A percentile compares a stretch with the other conserved stretches of the same genome.
Conservation (phyloP, 2,888 invertebrate species). For the Orthosia incerta region DNA sequence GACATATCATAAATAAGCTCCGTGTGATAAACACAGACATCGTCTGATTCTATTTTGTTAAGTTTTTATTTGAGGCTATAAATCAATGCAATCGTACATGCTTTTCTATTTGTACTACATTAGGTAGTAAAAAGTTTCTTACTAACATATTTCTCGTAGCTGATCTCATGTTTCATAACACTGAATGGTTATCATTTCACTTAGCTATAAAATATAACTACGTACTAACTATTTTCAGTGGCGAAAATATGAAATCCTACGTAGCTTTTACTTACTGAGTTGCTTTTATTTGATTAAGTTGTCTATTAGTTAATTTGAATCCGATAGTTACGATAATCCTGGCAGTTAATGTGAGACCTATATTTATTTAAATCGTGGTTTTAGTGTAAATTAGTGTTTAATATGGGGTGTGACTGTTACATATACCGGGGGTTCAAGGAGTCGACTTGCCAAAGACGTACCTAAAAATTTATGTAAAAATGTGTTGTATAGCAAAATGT, state of each 20-base stretch:
- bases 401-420: constrained; percentile 58
- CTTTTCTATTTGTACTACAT: constrained; percentile 50
- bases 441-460: constrained; percentile 84
- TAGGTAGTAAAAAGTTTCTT: constrained; percentile 44
- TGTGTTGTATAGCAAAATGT: constrained; percentile 77
- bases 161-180: constrained; percentile 67
- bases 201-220: constrained; percentile 45
- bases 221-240: constrained; percentile 51
- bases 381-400: constrained; percentile 63
- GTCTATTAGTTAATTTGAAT: constrained; percentile 66
- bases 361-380: constrained; percentile 68
- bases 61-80: constrained; percentile 73
- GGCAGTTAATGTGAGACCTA: constrained; percentile 64
- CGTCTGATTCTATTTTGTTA: constrained; percentile 70
- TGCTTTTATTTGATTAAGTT: constrained; percentile 66
- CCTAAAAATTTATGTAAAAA: constrained; percentile 78
- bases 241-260: constrained; percentile 58
- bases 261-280: constrained; percentile 49
- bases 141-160: constrained; percentile 56
- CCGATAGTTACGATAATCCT: constrained; percentile 58
- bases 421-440: constrained; percentile 66
- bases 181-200: constrained; percentile 56
- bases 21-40: constrained; percentile 75
- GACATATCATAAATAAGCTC: constrained; percentile 84
- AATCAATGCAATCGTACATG: constrained; percentile 67